A percentile compares a stretch with the other conserved stretches of the same genome.
Conservation (phyloP, 2,113 vertebrate species). For the Asarcornis scutulata region DNA sequence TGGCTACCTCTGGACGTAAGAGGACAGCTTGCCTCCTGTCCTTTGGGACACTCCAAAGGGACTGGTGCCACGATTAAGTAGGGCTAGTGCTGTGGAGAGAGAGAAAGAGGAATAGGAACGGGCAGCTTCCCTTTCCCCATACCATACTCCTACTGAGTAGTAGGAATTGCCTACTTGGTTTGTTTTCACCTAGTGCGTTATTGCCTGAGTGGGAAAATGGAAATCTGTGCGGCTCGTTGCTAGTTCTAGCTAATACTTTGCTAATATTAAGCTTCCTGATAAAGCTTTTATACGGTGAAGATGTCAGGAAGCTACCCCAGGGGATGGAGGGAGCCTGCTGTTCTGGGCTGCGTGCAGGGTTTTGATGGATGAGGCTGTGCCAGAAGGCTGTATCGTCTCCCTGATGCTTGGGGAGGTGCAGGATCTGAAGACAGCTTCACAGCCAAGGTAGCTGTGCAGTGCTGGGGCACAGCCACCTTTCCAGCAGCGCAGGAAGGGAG, state of each 20-base stretch:
- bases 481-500: not conserved
- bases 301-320: not conserved
- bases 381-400: not conserved
- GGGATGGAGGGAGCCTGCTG: not conserved
- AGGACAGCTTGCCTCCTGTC: not conserved
- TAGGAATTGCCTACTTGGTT: not conserved
- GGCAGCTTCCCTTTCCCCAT: not conserved
- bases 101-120: not conserved
- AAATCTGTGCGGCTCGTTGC: not conserved
- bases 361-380: not conserved
- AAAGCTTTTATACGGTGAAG: not conserved
- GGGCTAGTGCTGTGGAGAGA: not conserved
- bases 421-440: not conserved
- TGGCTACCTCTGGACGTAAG: not conserved
- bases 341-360: not conserved
- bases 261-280: not conserved
- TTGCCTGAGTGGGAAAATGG: not conserved
- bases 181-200: not conserved
- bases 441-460: not conserved
- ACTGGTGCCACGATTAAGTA: fast-evolving
- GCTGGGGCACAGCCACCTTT: not conserved
- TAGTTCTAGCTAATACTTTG: not conserved
- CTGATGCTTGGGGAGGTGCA: not conserved
- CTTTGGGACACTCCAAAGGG: not conserved
- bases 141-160: not conserved